Base-by-base conservation (phyloP, 1,140 invertebrate species). In the Panagrolaimus sp. region DNA sequence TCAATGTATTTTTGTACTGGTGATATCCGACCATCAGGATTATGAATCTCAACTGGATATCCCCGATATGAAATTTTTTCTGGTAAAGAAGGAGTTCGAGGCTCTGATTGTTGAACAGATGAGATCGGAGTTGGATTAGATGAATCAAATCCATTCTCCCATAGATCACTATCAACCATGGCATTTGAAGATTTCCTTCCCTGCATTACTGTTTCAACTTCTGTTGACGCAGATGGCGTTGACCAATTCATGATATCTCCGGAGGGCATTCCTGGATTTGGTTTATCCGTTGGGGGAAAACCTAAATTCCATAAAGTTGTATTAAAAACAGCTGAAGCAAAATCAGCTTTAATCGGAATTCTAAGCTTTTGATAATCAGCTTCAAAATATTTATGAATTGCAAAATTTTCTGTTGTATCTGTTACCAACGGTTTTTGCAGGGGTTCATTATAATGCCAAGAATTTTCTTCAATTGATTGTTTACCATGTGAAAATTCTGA, bases 371-470 rank as follows among this genome's bases (percentile, higher is more conserved):
- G 15, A 55, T 71, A 72, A 7, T 65, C 63, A 1, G 71, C 26
- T 26, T 72, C 71, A 52, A 72, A 72, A 43, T 72, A 72, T 26
- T 64, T 72, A 28, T 72, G 69, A 12, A 72, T 72, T 0, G 58
- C 64, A 52, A 72, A 72, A 14, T 69, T 72, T 45, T 72, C 71
- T 14, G 71, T 72, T 26, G 15, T 38, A 28, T 38, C 43, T 43
- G 67, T 46, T 46, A n/a, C 28, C 24, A 38, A 58, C 48, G 10
- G 47, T 24, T 43, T 58, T 38, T 9, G 28, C 66, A 6, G 9
- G n/a, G 17, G 52, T 21, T 21, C 28, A 58, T 14, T 38, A 38
- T 38, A 38, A 38, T 38, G 7, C 32, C 28, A 10, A n/a, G 52
- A 28, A 28, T 58, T 28, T 58, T 58, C n/a, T 21, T 58, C 52